Conservation (phyloP, 1,140 invertebrate genomes). For the Drosophila asahinai region DNA sequence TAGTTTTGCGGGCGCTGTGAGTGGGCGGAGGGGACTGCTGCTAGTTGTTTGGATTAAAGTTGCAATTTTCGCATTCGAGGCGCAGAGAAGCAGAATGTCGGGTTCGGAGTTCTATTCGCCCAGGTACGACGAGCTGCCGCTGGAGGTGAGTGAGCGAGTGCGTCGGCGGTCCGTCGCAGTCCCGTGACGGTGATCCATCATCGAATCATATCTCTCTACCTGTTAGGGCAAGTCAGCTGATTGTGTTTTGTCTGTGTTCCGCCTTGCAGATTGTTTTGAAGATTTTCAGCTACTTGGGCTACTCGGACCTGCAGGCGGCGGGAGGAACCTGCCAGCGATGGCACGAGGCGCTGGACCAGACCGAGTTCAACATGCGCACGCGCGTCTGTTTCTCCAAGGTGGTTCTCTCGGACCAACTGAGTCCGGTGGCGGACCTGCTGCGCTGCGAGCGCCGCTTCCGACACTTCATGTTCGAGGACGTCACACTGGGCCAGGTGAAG, state of each 20-base stretch:
- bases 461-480: constrained; percentile 87
- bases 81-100: constrained; percentile 47
- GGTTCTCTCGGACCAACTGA: constrained; percentile 86
- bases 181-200: constrained; percentile 47
- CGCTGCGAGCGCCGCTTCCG: constrained; percentile 86
- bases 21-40: constrained; percentile 31
- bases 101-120: constrained; percentile 39
- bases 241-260: constrained; percentile 32
- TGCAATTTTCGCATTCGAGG: constrained; percentile 16
- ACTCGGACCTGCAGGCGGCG: constrained; percentile 87
- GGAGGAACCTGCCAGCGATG: constrained; percentile 87
- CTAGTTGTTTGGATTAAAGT: constrained; percentile 25
- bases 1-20: constrained; percentile 22
- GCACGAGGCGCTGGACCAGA: constrained; percentile 87
- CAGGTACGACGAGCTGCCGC: constrained; percentile 76
- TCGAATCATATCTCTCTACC: constrained; percentile 25
- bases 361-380: constrained; percentile 86
- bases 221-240: constrained; percentile 71
- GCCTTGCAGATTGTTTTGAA: constrained; percentile 87
- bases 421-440: constrained; percentile 85
- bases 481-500: constrained; percentile 86
- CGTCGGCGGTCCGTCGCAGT: constrained; percentile 9
- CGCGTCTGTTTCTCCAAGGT: constrained; percentile 86
- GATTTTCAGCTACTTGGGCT: constrained; percentile 88
- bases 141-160: constrained; percentile 66